phyloP scores from a whole-genome alignment of 2,888 invertebrate species.

The Leucophora obtusa region DNA sequence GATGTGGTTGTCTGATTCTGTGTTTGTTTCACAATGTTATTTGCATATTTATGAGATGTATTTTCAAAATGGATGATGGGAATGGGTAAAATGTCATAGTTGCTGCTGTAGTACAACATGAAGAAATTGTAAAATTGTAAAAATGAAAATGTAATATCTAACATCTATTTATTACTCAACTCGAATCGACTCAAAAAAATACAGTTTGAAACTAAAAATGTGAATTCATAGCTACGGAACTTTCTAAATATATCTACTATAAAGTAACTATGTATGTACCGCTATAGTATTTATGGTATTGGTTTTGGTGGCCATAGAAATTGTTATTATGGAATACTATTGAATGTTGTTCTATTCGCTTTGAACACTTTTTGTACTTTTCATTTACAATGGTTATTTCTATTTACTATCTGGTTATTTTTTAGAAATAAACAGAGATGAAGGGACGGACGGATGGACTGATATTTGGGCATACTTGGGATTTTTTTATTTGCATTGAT shows the following conservation, averaged over 20 bases:
- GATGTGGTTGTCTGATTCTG: constrained; percentile 30
- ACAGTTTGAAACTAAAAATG: not conserved
- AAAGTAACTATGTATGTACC: too few species aligned
- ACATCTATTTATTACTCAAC: not conserved
- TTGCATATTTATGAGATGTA: constrained; percentile 60
- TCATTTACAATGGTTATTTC: constrained; percentile 12
- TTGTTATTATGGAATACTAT: too few species aligned
- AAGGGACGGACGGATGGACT: not conserved
- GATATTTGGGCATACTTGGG: too few species aligned
- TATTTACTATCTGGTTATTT: not conserved
- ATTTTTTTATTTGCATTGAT: too few species aligned
- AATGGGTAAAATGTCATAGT: constrained; percentile 31
- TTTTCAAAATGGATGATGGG: constrained; percentile 11
- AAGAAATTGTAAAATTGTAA: constrained; percentile 22
- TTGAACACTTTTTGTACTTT: not conserved
- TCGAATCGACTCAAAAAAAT: not conserved
- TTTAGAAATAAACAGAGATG: not conserved
- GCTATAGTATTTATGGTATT: not conserved
- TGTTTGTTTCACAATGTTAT: constrained; percentile 43
- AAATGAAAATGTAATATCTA: not conserved
- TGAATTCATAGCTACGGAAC: not conserved
- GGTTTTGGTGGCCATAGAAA: not conserved
- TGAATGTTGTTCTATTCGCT: not conserved
- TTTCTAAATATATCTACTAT: not conserved
- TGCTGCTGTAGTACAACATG: not conserved